Evolutionary conservation across 2,797 vertebrate genomes (phyloP), one percentile per base, ranked within the genome.

Genomic region (Sebastolobus alascanus): DNA sequence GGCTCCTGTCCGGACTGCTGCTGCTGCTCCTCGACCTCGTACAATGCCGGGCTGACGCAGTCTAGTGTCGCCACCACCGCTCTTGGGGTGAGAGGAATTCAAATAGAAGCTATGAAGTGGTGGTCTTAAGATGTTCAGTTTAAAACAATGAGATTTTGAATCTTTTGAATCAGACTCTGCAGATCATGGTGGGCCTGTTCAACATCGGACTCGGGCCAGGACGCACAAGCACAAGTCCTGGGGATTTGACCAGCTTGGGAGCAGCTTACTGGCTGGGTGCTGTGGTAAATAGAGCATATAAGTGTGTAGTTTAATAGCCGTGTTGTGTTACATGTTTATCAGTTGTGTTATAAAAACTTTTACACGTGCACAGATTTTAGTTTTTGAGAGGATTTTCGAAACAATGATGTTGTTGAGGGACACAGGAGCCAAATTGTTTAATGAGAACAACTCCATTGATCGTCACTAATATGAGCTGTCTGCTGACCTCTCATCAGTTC

Each of bases 241-340:
- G 14, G 0, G 84, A 85, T 59, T 12, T 91, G 64, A 29, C 54
- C n/a, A 1, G 14, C 1, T n/a, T 91, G 65, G 73, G 80, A 63
- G 83, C 68, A 8, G 70, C 85, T 18, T 92, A 90, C 72, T 93
- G 89, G 88, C 84, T 92, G 33, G 91, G 90, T 8, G 79, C 40
- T 25, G 74, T 86, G 90, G 91, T 92, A 84, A 81, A 54, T 43
- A 14, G 40, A 31, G 25, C 11, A 22, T 37, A 37, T 37, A 27
- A 40, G 12, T 40, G 5, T 40, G 6, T 40, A 14, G 40, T 40
- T 46, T 46, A 18, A 46, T 46, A 46, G 14, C 43, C 14, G 43
- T 16, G 43, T 43, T 43, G 40, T 43, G 40, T 43, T 43, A 43
- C 40, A 40, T 40, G 38, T 40, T 40, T 40, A 40, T 25, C 25